These are phyloP conservation scores for Protophormia terraenovae DNA, from an alignment of 2,888 invertebrate species.

Conservation along the genomic window DNA sequence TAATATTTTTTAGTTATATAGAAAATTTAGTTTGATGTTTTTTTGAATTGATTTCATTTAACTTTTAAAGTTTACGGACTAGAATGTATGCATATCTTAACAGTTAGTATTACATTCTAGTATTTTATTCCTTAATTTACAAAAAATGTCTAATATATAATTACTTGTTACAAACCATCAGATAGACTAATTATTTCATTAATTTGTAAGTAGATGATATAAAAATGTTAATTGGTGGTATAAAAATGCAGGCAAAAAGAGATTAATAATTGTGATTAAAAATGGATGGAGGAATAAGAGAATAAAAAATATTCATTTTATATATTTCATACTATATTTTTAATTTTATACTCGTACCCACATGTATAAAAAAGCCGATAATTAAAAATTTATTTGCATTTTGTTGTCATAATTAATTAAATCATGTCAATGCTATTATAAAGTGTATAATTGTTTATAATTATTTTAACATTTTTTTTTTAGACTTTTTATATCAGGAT, in stretches of 20 bases:
- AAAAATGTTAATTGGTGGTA: constrained; percentile 55
- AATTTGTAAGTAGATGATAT: background rate
- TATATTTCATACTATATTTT: background rate
- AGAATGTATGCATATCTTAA: no score
- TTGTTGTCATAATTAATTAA: constrained; percentile 69
- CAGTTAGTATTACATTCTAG: no score
- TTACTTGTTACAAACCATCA: background rate
- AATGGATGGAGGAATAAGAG: background rate
- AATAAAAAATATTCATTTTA: constrained; percentile 43
- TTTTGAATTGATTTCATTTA: no score
- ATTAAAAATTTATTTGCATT: constrained; percentile 64
- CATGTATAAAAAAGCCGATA: constrained; percentile 47
- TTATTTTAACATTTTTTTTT: constrained; percentile 59
- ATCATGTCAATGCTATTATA: constrained; percentile 67
- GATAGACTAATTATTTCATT: background rate
- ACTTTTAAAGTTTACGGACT: no score
- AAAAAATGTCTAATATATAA: background rate
- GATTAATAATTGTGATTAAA: constrained; percentile 61
- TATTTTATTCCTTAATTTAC: no score
- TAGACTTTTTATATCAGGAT: background rate
- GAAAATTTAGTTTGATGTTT: no score
- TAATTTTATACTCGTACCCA: constrained; percentile 11
- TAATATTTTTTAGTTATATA: no score
- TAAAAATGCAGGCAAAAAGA: constrained; percentile 44
- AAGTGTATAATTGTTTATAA: constrained; percentile 67